Evolutionary conservation across 1,140 invertebrate species (phyloP).

Genomic region (Centruroides vittatus): DNA sequence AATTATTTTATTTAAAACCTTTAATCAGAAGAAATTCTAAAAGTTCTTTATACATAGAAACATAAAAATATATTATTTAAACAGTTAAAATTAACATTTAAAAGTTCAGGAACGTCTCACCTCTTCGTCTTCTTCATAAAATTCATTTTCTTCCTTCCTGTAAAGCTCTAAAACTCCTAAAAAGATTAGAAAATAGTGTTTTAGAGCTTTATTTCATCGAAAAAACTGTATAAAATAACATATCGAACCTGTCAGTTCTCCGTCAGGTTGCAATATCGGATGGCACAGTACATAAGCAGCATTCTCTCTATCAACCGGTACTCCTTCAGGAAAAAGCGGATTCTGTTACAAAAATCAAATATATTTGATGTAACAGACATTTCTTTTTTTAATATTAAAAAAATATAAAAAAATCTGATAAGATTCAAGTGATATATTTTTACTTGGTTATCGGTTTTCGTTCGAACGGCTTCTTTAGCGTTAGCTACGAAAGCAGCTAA

Average conservation of each 20-base stretch:
- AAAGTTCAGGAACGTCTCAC: conserved; percentile 17
- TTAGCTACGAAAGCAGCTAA: conserved; percentile 38
- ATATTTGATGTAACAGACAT: background rate
- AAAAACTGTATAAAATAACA: background rate
- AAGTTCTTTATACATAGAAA: too few species aligned
- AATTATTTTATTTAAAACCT: too few species aligned
- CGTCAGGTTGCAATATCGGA: conserved; percentile 40
- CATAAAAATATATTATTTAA: too few species aligned
- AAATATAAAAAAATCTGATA: too few species aligned
- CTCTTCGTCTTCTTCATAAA: conserved; percentile 51
- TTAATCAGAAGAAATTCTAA: too few species aligned
- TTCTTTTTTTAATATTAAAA: too few species aligned
- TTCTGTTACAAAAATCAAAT: conserved; percentile 17
- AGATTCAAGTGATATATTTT: background rate
- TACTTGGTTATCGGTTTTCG: conserved; percentile 23
- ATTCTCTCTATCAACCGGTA: conserved; percentile 24
- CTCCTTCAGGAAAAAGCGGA: conserved; percentile 34
- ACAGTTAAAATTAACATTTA: too few species aligned
- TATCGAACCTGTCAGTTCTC: conserved; percentile 30
- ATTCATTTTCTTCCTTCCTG: conserved; percentile 28
- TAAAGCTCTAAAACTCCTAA: conserved; percentile 38
- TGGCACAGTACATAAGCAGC: conserved; percentile 36
- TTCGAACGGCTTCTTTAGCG: conserved; percentile 31
- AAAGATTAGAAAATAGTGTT: background rate
- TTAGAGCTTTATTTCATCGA: too few species aligned